Evolutionary conservation across 2,888 invertebrate species (phyloP).

Genomic region (Cacoxenus indagator): DNA sequence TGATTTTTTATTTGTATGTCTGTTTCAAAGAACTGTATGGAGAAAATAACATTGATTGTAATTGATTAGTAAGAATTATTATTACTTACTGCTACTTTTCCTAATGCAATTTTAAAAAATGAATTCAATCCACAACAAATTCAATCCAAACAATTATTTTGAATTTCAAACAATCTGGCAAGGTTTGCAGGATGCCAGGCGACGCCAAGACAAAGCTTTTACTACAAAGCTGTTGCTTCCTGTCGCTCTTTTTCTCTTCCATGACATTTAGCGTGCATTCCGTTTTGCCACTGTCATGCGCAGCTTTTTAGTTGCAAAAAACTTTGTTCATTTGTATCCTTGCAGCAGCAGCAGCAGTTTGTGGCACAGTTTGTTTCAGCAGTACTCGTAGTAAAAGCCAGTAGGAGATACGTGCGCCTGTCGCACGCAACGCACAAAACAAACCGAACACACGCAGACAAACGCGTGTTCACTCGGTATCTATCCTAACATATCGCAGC

Average conservation of each 20-base stretch:
- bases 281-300: slow-evolving; percentile 17
- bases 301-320: slow-evolving; percentile 6
- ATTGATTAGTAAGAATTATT: too few species aligned
- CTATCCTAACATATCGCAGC: too few species aligned
- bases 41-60: too few species aligned
- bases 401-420: neutral
- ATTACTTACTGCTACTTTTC: too few species aligned
- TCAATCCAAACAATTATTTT: neutral
- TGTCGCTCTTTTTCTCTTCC: neutral
- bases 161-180: neutral
- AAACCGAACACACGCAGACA: neutral
- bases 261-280: slow-evolving; percentile 14
- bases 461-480: too few species aligned
- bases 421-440: neutral
- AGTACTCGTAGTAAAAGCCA: neutral
- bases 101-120: too few species aligned
- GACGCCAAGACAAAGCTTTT: slow-evolving; percentile 7
- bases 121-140: too few species aligned
- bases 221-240: neutral
- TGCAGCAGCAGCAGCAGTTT: neutral
- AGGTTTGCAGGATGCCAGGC: neutral
- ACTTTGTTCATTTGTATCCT: neutral
- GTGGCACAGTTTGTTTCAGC: neutral
- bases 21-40: too few species aligned
- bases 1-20: too few species aligned